These are phyloP conservation scores for Nephrotoma guestfalica DNA, from an alignment of 2,888 invertebrate genomes.

Conservation along the genomic window DNA sequence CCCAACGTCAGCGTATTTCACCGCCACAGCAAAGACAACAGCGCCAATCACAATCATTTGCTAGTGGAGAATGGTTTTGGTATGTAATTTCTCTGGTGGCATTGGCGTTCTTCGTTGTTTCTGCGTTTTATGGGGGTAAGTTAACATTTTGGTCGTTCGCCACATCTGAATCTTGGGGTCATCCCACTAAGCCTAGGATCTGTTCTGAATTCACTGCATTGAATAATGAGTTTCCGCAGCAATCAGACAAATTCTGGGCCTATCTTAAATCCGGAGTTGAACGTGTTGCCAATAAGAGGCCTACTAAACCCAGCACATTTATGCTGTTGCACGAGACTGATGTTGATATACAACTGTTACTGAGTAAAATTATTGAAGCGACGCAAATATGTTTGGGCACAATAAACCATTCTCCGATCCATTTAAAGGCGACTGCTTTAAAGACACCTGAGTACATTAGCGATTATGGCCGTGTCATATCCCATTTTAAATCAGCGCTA, in stretches of 20 bases:
- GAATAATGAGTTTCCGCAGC: conserved; percentile 16
- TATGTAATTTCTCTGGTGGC: background rate
- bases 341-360: conserved; percentile 20
- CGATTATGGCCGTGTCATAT: conserved; percentile 8
- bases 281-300: conserved; percentile 17
- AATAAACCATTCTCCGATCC: background rate
- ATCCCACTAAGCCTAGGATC: background rate
- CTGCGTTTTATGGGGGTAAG: background rate
- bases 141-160: background rate
- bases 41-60: background rate
- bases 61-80: background rate
- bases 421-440: background rate
- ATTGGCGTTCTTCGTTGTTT: background rate
- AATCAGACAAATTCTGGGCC: conserved; percentile 25
- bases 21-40: background rate
- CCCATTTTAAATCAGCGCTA: background rate
- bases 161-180: background rate
- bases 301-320: conserved; percentile 24
- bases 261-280: conserved; percentile 23
- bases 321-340: conserved; percentile 26
- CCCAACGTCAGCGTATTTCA: background rate
- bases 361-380: conserved; percentile 24
- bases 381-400: conserved; percentile 17
- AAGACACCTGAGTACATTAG: background rate
- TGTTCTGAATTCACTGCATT: background rate